Evolutionary conservation across 2,797 vertebrate genomes (phyloP), one percentile per base, ranked within the genome.

Genomic region (Etheostoma nigrum): DNA sequence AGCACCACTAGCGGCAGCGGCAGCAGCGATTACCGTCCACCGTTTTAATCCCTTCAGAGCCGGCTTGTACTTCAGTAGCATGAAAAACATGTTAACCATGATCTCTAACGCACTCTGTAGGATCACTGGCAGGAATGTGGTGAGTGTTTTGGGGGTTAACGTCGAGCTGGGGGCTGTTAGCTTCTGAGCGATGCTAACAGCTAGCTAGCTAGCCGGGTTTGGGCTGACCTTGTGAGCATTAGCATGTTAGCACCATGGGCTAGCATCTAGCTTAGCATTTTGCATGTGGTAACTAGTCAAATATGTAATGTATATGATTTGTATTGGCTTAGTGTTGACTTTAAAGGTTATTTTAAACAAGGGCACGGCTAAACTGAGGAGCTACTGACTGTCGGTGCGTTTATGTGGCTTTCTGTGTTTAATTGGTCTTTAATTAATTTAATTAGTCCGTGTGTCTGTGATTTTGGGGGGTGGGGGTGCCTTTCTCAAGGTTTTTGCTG

Each of bases 81-180:
- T 93, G 89, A 67, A 91, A 74, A 93, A 81, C 18, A 93, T 95
- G 92, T 76, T 93, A 36, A 74, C 85, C 11, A 68, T 93, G 0
- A 88, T 94, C 33, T 94, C 94, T 30, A 92, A 89, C 82, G 91
- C 90, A 1, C 82, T 95, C 3, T 88, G 86, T 18, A 83, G 91
- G 85, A 89, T 93, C 48, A 84, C 91, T 2, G 92, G 89, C 69
- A 79, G 82, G 49, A 93, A 86, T 78, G 94, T 84, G 94, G 93
- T 93, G 88, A 91, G 90, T 94, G 9, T 0, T 49, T 21, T 14
- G 9, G 14, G 49, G 61, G 4, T 16, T 2, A 1, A 21, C 4
- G 36, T 10, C 0, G 19, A 44, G 47, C 63, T n/a, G 54, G 8
- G 18, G n/a, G 13, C 16, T 5, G 42, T 2, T 23, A 23, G 21